Evolutionary conservation across 2,888 invertebrate genomes (phyloP).

Genomic region (Pandemis heparana): DNA sequence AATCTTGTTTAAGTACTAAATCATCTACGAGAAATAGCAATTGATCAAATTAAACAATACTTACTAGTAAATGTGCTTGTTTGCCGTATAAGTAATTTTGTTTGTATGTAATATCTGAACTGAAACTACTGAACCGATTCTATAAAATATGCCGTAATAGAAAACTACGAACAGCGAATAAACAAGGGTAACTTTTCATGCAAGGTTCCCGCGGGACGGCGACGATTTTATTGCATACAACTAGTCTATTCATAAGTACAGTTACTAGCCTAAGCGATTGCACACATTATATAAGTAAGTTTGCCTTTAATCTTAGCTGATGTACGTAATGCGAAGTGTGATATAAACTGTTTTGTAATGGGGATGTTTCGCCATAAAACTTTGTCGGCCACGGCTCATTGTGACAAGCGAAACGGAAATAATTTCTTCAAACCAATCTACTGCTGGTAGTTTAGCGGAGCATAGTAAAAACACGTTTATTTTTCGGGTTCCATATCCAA

Average conservation of each 20-base stretch:
- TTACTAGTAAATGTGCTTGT: too few relatives aligned
- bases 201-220: too few relatives aligned
- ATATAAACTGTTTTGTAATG: slow-evolving; percentile 5
- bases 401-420: slow-evolving; percentile 1
- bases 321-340: neutral
- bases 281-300: neutral
- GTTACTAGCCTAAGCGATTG: slow-evolving; percentile 2
- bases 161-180: too few relatives aligned
- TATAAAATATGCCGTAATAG: too few relatives aligned
- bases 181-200: too few relatives aligned
- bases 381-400: neutral
- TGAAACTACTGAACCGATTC: too few relatives aligned
- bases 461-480: neutral
- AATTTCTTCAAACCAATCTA: neutral
- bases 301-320: neutral
- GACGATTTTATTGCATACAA: neutral
- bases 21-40: neutral
- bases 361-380: slow-evolving; percentile 10
- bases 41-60: too few relatives aligned
- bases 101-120: too few relatives aligned
- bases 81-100: too few relatives aligned
- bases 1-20: neutral
- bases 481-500: too few relatives aligned
- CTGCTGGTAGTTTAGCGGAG: neutral
- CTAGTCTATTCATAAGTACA: neutral